phyloP scores from a whole-genome alignment of 2,113 vertebrate species.

The Sceloporus undulatus region DNA sequence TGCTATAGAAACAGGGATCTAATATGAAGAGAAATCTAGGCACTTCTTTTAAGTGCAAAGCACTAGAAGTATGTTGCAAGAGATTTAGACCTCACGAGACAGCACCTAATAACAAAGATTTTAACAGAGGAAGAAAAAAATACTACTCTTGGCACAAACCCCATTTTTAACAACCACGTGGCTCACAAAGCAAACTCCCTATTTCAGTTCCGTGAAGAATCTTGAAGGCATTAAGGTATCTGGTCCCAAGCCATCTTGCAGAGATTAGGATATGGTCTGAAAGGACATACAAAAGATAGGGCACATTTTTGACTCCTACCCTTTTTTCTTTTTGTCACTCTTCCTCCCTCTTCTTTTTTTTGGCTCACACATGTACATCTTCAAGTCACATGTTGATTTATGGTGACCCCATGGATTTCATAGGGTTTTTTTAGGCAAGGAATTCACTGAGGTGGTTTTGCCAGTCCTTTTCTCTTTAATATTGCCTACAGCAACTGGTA shows the following conservation, averaged over 20 bases:
- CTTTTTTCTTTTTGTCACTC: neutral
- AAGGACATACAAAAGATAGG: neutral
- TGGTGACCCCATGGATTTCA: no score
- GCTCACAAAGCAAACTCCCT: neutral
- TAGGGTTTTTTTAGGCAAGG: no score
- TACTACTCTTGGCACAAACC: neutral
- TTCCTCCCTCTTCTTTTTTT: neutral
- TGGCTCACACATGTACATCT: neutral
- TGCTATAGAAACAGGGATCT: neutral
- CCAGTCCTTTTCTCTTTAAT: no score
- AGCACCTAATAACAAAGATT: neutral
- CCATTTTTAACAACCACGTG: neutral
- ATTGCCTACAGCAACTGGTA: no score
- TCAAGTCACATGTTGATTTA: no score
- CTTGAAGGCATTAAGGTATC: neutral
- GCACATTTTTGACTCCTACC: neutral
- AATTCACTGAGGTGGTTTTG: no score
- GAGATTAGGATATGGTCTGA: neutral
- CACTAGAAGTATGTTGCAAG: conserved; percentile 8
- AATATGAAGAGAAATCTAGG: neutral
- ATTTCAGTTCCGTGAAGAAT: neutral
- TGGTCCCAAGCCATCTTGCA: no score
- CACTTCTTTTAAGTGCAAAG: neutral
- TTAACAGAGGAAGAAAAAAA: neutral
- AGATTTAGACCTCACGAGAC: neutral